Evolutionary conservation across 1,140 invertebrate species (phyloP), one percentile per base, ranked within the genome.

Genomic region (Oncopodura yosiiana): DNA sequence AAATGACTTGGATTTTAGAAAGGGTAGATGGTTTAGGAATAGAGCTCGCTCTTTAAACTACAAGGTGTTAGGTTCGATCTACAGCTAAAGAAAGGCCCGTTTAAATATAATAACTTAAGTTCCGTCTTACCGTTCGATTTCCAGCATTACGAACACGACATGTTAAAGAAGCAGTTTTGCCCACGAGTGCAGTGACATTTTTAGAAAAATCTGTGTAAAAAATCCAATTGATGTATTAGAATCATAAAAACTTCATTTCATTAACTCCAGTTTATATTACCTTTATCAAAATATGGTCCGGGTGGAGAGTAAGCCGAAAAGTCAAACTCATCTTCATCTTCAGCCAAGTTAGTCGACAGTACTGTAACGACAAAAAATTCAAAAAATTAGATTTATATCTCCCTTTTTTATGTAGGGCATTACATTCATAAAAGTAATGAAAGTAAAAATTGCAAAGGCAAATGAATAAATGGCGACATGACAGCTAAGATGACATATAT

Each of bases 181-280:
- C 85, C 3, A 86, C 81, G 3, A 86, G 74, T 1, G 84, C 84
- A 36, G 84, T 87, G 19, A 86, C 83, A 68, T 88, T 87, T 63
- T 77, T 81, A 1, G 84, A 85, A 48, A 78, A 83, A 0, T 78
- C 74, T n/a, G n/a, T n/a, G n/a, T n/a, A n/a, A n/a, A n/a, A n/a
- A n/a, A n/a, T 16, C 78, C n/a, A n/a, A n/a, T n/a, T n/a, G n/a
- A n/a, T n/a, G n/a, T n/a, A n/a, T n/a, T n/a, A n/a, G n/a, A n/a
- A n/a, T n/a, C n/a, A n/a, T n/a, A n/a, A n/a, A n/a, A n/a, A 34
- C 32, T 34, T n/a, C n/a, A n/a, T 9, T 34, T 8, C 32, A n/a
- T 9, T n/a, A 34, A n/a, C 8, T 34, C n/a, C 8, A 8, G n/a
- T n/a, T n/a, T n/a, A n/a, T n/a, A n/a, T n/a, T n/a, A n/a, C n/a